phyloP scores from a whole-genome alignment of 1,140 invertebrate genomes.

The Scaptomyza montana region DNA sequence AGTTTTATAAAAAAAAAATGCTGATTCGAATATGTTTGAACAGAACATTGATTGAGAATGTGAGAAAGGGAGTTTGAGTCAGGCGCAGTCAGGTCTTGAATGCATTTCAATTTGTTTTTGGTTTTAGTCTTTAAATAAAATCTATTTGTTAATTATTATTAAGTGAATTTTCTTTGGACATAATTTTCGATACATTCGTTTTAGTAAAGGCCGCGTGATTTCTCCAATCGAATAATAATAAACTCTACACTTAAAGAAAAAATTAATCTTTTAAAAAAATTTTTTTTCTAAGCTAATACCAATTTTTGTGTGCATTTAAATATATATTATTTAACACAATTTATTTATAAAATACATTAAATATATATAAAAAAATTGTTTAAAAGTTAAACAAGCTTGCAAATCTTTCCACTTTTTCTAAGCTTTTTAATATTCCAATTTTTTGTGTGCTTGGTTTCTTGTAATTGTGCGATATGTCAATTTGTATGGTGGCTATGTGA shows the following conservation, averaged over 20 bases:
- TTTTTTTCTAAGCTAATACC: slow-evolving; percentile 27
- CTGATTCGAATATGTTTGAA: slow-evolving; percentile 61
- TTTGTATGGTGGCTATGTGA: no score
- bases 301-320: slow-evolving; percentile 26
- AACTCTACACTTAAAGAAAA: no score
- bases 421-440: no score
- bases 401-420: no score
- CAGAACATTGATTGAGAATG: slow-evolving; percentile 4
- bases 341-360: slow-evolving; percentile 33
- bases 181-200: neutral
- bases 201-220: slow-evolving; percentile 34
- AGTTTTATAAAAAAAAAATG: slow-evolving; percentile 51
- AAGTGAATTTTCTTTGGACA: slow-evolving; percentile 16
- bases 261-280: no score
- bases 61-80: neutral
- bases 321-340: slow-evolving; percentile 10
- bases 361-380: slow-evolving; percentile 25
- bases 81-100: slow-evolving; percentile 14
- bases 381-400: no score
- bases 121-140: slow-evolving; percentile 32
- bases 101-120: slow-evolving; percentile 27
- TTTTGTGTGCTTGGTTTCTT: no score
- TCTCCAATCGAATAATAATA: slow-evolving; percentile 19
- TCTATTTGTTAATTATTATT: slow-evolving; percentile 4
- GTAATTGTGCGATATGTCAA: no score